Evolutionary conservation across 53 echinoderm and acorn worm genomes (phyloP).

Genomic region (Mesocentrotus franciscanus): DNA sequence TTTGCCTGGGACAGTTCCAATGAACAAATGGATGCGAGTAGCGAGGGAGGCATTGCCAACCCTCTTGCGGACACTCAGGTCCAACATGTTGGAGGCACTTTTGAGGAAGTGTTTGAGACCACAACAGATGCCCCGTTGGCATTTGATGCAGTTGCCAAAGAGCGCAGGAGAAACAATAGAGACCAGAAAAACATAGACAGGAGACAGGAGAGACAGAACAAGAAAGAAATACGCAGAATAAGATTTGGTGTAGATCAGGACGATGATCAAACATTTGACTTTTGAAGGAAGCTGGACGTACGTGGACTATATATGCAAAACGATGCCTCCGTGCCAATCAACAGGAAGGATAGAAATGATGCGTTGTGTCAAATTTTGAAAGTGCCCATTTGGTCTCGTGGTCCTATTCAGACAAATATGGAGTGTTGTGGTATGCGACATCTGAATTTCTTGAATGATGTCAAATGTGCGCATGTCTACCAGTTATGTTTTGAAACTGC

Average conservation of each 20-base stretch:
- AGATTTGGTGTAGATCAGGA: conserved; percentile 31
- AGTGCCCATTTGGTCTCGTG: neutral
- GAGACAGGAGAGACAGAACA: conserved; percentile 54
- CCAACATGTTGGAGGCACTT: neutral
- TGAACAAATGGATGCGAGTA: neutral
- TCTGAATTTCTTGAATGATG: neutral
- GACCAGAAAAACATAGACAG: conserved; percentile 36
- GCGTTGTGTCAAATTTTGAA: neutral
- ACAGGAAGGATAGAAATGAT: neutral
- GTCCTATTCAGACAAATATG: neutral
- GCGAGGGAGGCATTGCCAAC: neutral
- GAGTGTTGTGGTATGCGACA: neutral
- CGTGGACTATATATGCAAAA: neutral
- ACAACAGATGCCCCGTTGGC: neutral
- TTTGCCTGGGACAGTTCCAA: conserved; percentile 28
- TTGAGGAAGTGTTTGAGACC: conserved; percentile 40
- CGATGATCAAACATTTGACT: conserved; percentile 26
- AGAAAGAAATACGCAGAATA: conserved; percentile 19
- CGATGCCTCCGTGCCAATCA: neutral
- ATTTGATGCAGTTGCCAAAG: neutral
- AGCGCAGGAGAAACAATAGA: conserved; percentile 13
- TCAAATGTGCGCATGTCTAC: neutral
- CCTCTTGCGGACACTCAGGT: neutral
- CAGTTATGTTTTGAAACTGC: too few species aligned
- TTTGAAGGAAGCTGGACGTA: conserved; percentile 14